Conservation (phyloP, 2,113 vertebrate species). For the Indicator indicator region DNA sequence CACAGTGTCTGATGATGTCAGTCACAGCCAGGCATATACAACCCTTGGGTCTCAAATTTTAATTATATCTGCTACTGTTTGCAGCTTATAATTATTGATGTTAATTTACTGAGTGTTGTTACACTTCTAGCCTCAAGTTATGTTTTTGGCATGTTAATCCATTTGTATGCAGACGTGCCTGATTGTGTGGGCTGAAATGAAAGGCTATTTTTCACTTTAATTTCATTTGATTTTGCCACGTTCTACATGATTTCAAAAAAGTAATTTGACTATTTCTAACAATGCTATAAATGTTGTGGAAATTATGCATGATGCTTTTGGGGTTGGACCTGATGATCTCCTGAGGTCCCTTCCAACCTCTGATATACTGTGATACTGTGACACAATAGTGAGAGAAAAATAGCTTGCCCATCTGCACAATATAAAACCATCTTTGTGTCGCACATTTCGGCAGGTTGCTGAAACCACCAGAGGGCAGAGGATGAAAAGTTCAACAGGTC, state of each 20-base stretch:
- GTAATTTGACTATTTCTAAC: neutral
- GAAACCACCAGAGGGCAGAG: neutral
- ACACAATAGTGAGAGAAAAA: neutral
- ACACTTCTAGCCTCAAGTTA: slow-evolving; percentile 56
- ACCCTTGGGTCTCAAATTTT: slow-evolving; percentile 65
- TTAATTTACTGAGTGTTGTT: slow-evolving; percentile 70
- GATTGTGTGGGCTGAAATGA: neutral
- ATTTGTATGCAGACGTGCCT: neutral
- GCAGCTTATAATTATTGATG: slow-evolving; percentile 71
- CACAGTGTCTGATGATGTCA: slow-evolving; percentile 2
- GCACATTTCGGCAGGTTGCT: neutral
- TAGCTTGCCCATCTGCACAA: neutral
- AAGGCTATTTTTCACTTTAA: slow-evolving; percentile 14
- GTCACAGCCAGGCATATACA: slow-evolving; percentile 17
- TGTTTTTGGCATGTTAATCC: slow-evolving; percentile 51
- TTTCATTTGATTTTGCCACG: neutral
- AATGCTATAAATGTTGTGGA: neutral
- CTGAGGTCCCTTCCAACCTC: too few species aligned
- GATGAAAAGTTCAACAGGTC: neutral
- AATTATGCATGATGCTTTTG: neutral
- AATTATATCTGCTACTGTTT: slow-evolving; percentile 72
- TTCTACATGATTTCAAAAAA: neutral
- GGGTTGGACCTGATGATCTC: too few species aligned
- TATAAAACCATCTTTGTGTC: neutral
- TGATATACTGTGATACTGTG: neutral